phyloP scores from a whole-genome alignment of 2,797 vertebrate species.

The Sebastes jordani region DNA sequence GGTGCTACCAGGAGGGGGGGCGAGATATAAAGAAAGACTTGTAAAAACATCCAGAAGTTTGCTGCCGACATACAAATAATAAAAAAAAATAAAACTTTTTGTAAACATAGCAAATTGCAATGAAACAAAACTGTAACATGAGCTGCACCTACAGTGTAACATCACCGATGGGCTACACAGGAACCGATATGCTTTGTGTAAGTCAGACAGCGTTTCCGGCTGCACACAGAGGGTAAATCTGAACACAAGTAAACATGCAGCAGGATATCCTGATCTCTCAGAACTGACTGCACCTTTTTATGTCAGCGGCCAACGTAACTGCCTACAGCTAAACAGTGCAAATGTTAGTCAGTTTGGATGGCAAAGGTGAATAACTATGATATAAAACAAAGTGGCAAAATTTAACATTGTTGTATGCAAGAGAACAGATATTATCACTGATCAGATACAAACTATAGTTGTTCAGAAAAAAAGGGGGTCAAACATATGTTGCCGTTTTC shows the following conservation, averaged over 20 bases:
- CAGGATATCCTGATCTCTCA: neutral
- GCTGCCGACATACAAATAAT: conserved; percentile 23
- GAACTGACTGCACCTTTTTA: neutral
- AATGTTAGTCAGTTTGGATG: conserved; percentile 11
- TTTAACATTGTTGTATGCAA: neutral
- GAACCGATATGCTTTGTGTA: neutral
- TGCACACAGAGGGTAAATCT: conserved; percentile 15
- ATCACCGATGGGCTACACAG: neutral
- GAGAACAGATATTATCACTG: neutral
- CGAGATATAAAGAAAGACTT: conserved; percentile 6
- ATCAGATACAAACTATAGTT: neutral
- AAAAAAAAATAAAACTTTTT: conserved; percentile 23
- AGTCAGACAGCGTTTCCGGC: conserved; percentile 16
- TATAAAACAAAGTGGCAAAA: conserved; percentile 24
- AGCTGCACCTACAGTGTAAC: conserved; percentile 34
- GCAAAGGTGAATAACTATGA: conserved; percentile 20
- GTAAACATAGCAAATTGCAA: conserved; percentile 65
- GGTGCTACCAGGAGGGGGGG: conserved; percentile 2
- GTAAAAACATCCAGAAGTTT: conserved; percentile 17
- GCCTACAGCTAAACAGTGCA: conserved; percentile 5
- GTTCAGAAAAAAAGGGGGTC: neutral
- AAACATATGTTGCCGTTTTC: neutral
- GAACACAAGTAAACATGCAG: conserved; percentile 15
- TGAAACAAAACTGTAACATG: conserved; percentile 29
- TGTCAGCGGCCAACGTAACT: neutral